Conservation (phyloP, 2,888 invertebrate species). For the Pollenia amentaria region DNA sequence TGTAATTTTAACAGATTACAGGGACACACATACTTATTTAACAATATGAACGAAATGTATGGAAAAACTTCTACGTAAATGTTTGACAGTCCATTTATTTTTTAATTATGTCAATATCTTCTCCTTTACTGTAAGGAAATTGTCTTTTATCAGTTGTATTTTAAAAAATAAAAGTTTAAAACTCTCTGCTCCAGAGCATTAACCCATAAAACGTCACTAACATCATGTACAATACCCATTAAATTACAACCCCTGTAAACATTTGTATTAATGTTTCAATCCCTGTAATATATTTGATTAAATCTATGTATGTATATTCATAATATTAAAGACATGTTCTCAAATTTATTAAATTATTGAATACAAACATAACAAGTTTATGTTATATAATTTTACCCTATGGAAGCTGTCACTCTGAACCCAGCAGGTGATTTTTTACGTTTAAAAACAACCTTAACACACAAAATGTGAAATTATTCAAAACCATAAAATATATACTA, state of each 20-base stretch:
- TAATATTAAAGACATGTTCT: too few species aligned
- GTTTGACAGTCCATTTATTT: too few species aligned
- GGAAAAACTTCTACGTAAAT: too few species aligned
- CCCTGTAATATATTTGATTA: constrained; percentile 13
- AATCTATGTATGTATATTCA: neutral
- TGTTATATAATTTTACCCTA: neutral
- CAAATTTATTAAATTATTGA: constrained; percentile 21
- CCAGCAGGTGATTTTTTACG: constrained; percentile 27
- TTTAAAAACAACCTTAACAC: neutral
- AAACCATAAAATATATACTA: neutral
- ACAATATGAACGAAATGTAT: too few species aligned
- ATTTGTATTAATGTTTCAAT: neutral
- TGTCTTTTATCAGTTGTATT: too few species aligned
- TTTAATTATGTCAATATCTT: too few species aligned
- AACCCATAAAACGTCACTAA: neutral
- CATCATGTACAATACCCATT: neutral
- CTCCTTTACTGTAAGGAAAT: too few species aligned
- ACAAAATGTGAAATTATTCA: constrained; percentile 3
- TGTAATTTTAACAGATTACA: too few species aligned
- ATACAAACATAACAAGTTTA: neutral
- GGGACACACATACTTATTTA: too few species aligned
- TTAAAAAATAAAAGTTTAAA: too few species aligned
- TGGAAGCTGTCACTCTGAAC: constrained; percentile 8
- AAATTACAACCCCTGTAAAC: neutral
- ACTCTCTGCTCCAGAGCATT: neutral